Base-by-base conservation (phyloP, 2,113 vertebrate species). In the Chamaea fasciata region DNA sequence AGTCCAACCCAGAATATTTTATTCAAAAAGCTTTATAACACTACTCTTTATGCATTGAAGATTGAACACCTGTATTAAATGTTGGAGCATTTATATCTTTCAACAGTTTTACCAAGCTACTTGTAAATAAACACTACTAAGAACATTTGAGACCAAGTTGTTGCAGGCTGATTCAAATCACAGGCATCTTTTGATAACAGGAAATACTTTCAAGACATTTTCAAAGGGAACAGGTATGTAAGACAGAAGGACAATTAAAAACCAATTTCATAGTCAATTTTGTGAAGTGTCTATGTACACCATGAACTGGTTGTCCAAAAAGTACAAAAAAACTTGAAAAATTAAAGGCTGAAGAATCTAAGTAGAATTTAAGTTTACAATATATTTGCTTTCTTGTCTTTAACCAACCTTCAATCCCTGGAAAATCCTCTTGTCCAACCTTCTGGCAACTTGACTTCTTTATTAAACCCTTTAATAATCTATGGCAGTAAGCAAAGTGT, bases 91-190 rank as follows among this genome's bases (percentile, higher is more conserved):
- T 52, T 49, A 17, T 49, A 33, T 26, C 1, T 53, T 87, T 68
- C 46, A 50, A 55, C 7, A 63, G 28, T 46, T 87, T 63, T 62
- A 71, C 26, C 30, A 41, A n/a, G 4, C 6, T 47, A 26, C 24
- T 65, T 33, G 13, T 20, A 86, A 46, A 60, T 20, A 75, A 62
- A 79, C 6, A 52, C 4, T 15, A 56, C 18, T 26, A 65, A 39
- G 24, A 42, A 62, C 3, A 13, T 31, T 65, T 67, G 15, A 28
- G 23, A 67, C 9, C 19, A 37, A 57, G 16, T 6, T 64, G 4
- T 64, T 6, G 1, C 22, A 67, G 13, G 28, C 8, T 80, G 17
- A 67, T 70, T 56, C 6, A 0, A 0, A 28, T 31, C 33, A 64
- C 4, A 4, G 14, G 8, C 3, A 12, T 30, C 16, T 39, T 71